Base-by-base conservation (phyloP, 1,140 invertebrate genomes). In the Orussus abietinus region DNA sequence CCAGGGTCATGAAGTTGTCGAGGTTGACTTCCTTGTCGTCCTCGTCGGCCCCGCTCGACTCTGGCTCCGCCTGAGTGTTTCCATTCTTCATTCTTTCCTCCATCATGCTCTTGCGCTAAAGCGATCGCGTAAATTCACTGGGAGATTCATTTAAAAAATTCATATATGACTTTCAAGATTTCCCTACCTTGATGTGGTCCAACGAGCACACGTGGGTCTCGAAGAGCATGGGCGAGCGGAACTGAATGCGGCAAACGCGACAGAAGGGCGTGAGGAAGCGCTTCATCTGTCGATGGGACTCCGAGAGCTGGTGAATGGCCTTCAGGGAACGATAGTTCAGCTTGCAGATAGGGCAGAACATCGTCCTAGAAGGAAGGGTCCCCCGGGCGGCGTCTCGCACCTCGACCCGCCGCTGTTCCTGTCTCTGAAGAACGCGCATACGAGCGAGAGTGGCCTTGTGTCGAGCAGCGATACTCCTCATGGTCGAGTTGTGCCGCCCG, bases 1-100 rank as follows among this genome's bases (percentile, higher is more conserved):
- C 87, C 5, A 90, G 75, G 17, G 86, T 88, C 75, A 88, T 85
- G 53, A 89, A 89, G 59, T 88, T 88, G 36, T 88, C 85, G 30
- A 89, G 75, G 73, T 88, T 84, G 3, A 85, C 78, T 62, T 86
- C 84, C 55, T 83, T 82, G 33, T 84, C 82, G 45, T 85, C 84
- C 53, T 82, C 81, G 35, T 74, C 67, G 0, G 62, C 55, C 1
- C 70, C 81, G 49, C 80, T 84, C 10, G 71, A 78, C 43, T 80
- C 78, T 11, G 42, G 54, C 38, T 62, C 65, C 38, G 32, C 57
- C 34, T 56, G 57, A 1, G 54, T 56, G 26, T 57, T 66, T 11
- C 59, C 49, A 10, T 53, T 61, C 51, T 33, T 69, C 61, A 59
- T 53, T 61, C 55, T 62, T 49, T 75, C 55, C 55, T 69, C 56